Evolutionary conservation across 2,113 vertebrate species (phyloP).

Genomic region (Gymnorhina tibicen): DNA sequence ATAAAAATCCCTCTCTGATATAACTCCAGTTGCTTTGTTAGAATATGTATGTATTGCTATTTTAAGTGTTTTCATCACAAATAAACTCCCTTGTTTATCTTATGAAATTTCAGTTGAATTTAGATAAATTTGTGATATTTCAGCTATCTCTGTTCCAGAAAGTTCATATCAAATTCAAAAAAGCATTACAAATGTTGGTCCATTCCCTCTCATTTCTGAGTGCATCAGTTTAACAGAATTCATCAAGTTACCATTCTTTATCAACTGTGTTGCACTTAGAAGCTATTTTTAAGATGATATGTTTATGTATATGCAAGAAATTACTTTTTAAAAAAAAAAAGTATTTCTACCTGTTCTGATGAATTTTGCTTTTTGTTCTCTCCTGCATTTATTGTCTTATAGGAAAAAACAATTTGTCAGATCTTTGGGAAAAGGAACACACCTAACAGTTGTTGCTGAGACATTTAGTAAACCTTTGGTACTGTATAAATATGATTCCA

Average conservation of each 20-base stretch:
- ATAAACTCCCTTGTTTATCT: background rate
- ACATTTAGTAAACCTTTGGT: background rate
- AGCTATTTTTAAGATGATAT: background rate
- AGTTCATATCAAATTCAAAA: background rate
- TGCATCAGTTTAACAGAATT: background rate
- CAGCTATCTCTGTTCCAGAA: background rate
- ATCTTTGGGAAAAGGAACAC: constrained; percentile 12
- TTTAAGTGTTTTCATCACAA: background rate
- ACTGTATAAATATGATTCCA: constrained; percentile 1
- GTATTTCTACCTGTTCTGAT: background rate
- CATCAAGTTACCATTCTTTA: background rate
- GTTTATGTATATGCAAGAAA: background rate
- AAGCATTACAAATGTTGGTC: background rate
- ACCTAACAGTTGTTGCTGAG: background rate
- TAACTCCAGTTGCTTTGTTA: background rate
- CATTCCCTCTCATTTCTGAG: background rate
- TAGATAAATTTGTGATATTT: background rate
- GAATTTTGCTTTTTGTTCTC: constrained; percentile 19
- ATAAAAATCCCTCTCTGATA: background rate
- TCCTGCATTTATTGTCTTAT: background rate
- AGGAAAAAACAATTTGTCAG: constrained; percentile 21
- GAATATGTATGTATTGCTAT: background rate
- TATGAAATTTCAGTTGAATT: background rate
- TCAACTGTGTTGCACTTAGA: background rate
- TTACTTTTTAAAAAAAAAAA: background rate